Evolutionary conservation across 2,113 vertebrate genomes (phyloP).

Genomic region (Elachura formosa): DNA sequence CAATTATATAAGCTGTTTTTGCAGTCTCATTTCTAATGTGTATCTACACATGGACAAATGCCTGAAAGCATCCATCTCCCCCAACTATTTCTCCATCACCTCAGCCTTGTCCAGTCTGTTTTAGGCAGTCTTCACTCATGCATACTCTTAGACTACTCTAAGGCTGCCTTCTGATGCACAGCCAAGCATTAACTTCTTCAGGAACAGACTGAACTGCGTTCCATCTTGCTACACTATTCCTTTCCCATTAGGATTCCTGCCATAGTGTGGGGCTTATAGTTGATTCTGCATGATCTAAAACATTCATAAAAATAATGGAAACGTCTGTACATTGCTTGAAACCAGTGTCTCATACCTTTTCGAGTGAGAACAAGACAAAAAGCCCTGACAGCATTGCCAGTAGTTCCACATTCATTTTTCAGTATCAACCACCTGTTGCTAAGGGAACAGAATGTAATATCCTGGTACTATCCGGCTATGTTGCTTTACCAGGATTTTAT

Average conservation of each 20-base stretch:
- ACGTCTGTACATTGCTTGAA: neutral
- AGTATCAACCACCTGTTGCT: constrained; percentile 24
- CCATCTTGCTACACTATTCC: neutral
- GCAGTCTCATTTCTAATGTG: neutral
- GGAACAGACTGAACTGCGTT: neutral
- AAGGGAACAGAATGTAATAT: constrained; percentile 38
- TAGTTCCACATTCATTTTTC: neutral
- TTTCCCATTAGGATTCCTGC: neutral
- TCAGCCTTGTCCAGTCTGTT: neutral
- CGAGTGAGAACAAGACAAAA: neutral
- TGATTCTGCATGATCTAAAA: neutral
- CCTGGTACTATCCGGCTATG: neutral
- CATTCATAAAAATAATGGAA: neutral
- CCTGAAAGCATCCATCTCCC: neutral
- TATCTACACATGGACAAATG: neutral
- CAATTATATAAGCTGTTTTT: neutral
- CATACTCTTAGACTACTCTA: accelerated
- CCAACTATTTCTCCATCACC: neutral
- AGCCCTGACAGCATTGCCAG: neutral
- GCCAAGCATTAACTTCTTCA: neutral
- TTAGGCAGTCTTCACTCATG: neutral
- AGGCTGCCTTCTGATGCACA: neutral
- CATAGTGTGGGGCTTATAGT: neutral
- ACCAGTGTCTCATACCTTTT: neutral
- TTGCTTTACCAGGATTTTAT: neutral